These are phyloP conservation scores for Erannis defoliaria DNA, from an alignment of 2,888 invertebrate species.

Conservation along the genomic window DNA sequence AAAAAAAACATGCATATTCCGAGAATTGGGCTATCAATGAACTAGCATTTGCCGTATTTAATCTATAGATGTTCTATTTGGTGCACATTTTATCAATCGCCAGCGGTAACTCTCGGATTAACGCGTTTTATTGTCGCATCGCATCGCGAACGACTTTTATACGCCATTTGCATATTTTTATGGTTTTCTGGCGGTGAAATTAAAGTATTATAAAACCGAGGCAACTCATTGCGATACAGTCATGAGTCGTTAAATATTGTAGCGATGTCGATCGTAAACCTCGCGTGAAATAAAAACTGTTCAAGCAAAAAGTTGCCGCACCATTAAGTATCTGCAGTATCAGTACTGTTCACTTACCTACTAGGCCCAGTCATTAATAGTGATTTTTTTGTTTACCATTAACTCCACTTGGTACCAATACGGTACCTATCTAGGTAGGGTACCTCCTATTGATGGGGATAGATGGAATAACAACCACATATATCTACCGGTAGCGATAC, in stretches of 20 bases:
- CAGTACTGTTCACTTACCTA: background rate
- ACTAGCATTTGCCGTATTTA: too few relatives aligned
- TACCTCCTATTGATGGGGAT: too few relatives aligned
- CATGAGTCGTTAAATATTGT: constrained; percentile 82
- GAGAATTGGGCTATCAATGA: too few relatives aligned
- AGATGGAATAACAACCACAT: too few relatives aligned
- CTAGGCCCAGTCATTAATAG: background rate
- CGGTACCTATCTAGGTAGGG: too few relatives aligned
- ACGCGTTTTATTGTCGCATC: constrained; percentile 71
- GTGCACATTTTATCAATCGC: constrained; percentile 9
- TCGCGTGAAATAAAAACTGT: constrained; percentile 77
- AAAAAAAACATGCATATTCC: too few relatives aligned
- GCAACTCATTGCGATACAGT: constrained; percentile 78
- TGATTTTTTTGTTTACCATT: too few relatives aligned
- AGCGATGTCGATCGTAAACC: constrained; percentile 72
- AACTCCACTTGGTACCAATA: too few relatives aligned
- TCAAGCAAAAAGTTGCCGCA: constrained; percentile 71
- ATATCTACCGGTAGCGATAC: too few relatives aligned
- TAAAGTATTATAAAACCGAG: constrained; percentile 83
- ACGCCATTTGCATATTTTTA: constrained; percentile 84
- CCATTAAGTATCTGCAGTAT: constrained; percentile 59
- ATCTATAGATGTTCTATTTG: too few relatives aligned
- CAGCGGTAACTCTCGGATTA: constrained; percentile 55
- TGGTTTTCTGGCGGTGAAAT: constrained; percentile 83
- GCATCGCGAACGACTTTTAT: constrained; percentile 75